phyloP scores from a whole-genome alignment of 1,140 invertebrate genomes.

The Riptortus pedestris region DNA sequence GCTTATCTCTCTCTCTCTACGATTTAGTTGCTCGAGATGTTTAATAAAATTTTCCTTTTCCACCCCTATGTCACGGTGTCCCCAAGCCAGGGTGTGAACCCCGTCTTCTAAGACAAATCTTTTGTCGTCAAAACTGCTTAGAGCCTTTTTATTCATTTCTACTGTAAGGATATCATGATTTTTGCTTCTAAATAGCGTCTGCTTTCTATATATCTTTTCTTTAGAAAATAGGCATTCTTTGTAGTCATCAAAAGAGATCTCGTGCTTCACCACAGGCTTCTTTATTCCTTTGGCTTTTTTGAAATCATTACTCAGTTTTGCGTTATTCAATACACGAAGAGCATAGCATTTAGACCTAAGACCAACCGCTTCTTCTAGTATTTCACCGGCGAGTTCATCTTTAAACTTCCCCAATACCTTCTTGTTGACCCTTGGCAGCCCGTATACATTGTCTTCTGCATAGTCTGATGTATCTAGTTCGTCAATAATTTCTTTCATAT shows the following conservation, averaged over 20 bases:
- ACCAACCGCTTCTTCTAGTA: constrained; percentile 39
- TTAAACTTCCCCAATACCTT: background rate
- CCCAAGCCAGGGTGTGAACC: no score
- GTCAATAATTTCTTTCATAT: background rate
- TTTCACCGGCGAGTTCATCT: constrained; percentile 36
- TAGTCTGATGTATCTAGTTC: background rate
- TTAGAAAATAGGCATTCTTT: no score
- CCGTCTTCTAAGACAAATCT: no score
- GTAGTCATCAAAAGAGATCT: constrained; percentile 26
- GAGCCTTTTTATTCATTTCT: constrained; percentile 2
- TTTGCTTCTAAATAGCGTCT: no score
- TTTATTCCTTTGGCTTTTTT: constrained; percentile 34
- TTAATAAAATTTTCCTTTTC: constrained; percentile 3
- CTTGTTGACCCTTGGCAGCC: background rate
- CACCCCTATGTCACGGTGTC: constrained; percentile 19
- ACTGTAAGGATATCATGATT: constrained; percentile 26
- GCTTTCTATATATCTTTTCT: no score
- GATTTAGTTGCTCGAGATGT: constrained; percentile 1
- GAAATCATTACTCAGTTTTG: constrained; percentile 9
- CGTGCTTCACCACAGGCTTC: constrained; percentile 27
- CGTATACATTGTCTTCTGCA: background rate
- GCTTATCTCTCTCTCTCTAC: no score
- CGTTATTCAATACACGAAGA: constrained; percentile 29
- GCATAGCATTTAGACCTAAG: constrained; percentile 40
- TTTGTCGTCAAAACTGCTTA: no score